Evolutionary conservation across 1,140 invertebrate genomes (phyloP).

Genomic region (Drosophila parvula): DNA sequence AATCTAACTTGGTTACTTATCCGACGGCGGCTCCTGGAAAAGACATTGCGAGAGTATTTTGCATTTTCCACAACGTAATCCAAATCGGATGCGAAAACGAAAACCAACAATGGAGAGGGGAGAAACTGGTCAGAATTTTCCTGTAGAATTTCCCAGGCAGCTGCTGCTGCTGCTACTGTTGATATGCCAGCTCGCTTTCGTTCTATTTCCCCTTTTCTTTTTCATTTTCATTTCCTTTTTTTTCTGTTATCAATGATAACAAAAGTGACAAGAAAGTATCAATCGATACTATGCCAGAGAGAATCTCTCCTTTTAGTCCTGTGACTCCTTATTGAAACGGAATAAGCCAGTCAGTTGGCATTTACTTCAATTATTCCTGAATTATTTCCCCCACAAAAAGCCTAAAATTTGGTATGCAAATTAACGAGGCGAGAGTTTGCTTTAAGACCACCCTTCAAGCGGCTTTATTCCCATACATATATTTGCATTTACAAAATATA

Average conservation of each 20-base stretch:
- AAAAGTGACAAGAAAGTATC: conserved; percentile 25
- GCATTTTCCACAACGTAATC: conserved; percentile 70
- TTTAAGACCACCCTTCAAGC: conserved; percentile 17
- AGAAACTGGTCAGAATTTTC: conserved; percentile 32
- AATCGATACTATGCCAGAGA: conserved; percentile 33
- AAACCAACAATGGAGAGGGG: conserved; percentile 50
- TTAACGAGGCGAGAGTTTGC: conserved; percentile 29
- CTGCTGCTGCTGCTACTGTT: conserved; percentile 35
- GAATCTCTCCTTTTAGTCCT: neutral
- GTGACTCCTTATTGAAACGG: neutral
- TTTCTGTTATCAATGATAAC: conserved; percentile 62
- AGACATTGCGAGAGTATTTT: conserved; percentile 54
- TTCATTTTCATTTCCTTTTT: too few species aligned
- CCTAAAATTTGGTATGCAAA: conserved; percentile 49
- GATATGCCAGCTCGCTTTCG: conserved; percentile 40
- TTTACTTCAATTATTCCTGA: conserved; percentile 20
- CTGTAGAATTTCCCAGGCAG: conserved; percentile 43
- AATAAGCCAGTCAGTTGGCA: conserved; percentile 3
- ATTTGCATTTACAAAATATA: conserved; percentile 34
- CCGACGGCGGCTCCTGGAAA: neutral
- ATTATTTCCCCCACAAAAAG: conserved; percentile 12
- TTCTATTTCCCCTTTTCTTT: conserved; percentile 5
- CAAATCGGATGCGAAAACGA: conserved; percentile 59
- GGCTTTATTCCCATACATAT: neutral
- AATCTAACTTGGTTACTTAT: conserved; percentile 56